These are phyloP conservation scores for Pseudanteris insignis DNA, from an alignment of 2,888 invertebrate species.

Conservation along the genomic window DNA sequence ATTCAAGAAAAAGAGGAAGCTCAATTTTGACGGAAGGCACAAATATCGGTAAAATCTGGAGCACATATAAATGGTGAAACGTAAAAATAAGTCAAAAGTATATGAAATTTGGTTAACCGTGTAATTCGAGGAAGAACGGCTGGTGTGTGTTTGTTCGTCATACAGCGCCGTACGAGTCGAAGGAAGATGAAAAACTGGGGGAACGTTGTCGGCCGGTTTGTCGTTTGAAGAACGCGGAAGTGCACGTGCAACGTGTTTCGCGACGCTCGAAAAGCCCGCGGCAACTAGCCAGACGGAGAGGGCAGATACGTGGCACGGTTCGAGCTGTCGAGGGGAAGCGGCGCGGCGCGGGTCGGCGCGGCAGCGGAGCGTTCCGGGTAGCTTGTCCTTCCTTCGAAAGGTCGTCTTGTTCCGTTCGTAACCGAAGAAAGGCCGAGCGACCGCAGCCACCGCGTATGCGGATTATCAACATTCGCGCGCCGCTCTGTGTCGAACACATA, in stretches of 20 bases:
- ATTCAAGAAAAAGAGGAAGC: too few relatives aligned
- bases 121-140: too few relatives aligned
- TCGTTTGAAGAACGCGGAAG: slow-evolving; percentile 49
- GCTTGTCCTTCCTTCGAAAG: slow-evolving; percentile 43
- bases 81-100: too few relatives aligned
- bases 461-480: slow-evolving; percentile 30
- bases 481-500: slow-evolving; percentile 11
- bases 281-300: slow-evolving; percentile 20
- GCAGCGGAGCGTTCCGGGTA: slow-evolving; percentile 42
- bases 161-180: too few relatives aligned
- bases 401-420: slow-evolving; percentile 44
- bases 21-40: too few relatives aligned
- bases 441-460: slow-evolving; percentile 19
- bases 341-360: slow-evolving; percentile 6
- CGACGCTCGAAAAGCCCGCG: slow-evolving; percentile 43
- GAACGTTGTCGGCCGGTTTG: slow-evolving; percentile 15
- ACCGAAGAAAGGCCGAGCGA: slow-evolving; percentile 42
- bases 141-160: too few relatives aligned
- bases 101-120: too few relatives aligned
- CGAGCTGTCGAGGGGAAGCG: slow-evolving; percentile 3
- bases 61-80: too few relatives aligned
- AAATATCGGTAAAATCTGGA: too few relatives aligned
- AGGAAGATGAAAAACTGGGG: slow-evolving; percentile 4
- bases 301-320: slow-evolving; percentile 12
- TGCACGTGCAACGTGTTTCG: slow-evolving; percentile 35